A percentile compares a stretch with the other conserved stretches of the same genome.
Evolutionary conservation across 2,888 invertebrate genomes (phyloP).

Genomic region (Drosophila borealis): DNA sequence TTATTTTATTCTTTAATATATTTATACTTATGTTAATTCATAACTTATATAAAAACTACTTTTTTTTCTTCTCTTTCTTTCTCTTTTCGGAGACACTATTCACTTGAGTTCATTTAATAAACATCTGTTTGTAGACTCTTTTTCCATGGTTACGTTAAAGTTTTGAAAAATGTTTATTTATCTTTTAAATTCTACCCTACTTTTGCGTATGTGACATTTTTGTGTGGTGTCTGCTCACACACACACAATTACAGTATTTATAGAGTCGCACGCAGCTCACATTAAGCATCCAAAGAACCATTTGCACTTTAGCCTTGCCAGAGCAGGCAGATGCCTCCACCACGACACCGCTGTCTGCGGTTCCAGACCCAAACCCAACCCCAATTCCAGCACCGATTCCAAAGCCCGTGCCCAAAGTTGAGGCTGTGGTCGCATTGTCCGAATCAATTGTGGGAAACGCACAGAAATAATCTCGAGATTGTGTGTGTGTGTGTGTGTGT

Average conservation of each 20-base stretch:
- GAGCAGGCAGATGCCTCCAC: constrained; percentile 18
- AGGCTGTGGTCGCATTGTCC: constrained; percentile 67
- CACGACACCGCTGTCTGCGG: constrained; percentile 18
- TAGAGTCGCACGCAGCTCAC: constrained; percentile 27
- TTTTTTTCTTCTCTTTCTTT: no score
- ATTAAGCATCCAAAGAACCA: constrained; percentile 48
- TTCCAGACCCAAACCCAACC: constrained; percentile 6
- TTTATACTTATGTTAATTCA: no score
- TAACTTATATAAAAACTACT: no score
- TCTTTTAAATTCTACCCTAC: neutral
- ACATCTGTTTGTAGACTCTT: no score
- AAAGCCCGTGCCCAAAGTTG: constrained; percentile 1
- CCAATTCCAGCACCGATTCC: constrained; percentile 15
- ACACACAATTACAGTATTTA: neutral
- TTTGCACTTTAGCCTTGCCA: constrained; percentile 66
- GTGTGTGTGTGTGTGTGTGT: constrained; percentile 21
- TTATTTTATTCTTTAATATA: no score
- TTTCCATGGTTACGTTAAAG: no score
- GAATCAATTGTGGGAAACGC: constrained; percentile 79
- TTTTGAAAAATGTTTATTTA: no score
- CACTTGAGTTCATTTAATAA: no score
- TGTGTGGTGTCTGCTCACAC: constrained; percentile 16
- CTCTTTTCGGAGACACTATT: no score
- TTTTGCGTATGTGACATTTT: constrained; percentile 13
- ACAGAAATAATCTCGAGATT: constrained; percentile 66